Base-by-base conservation (phyloP, 2,113 vertebrate species). In the Syngnathus floridae region DNA sequence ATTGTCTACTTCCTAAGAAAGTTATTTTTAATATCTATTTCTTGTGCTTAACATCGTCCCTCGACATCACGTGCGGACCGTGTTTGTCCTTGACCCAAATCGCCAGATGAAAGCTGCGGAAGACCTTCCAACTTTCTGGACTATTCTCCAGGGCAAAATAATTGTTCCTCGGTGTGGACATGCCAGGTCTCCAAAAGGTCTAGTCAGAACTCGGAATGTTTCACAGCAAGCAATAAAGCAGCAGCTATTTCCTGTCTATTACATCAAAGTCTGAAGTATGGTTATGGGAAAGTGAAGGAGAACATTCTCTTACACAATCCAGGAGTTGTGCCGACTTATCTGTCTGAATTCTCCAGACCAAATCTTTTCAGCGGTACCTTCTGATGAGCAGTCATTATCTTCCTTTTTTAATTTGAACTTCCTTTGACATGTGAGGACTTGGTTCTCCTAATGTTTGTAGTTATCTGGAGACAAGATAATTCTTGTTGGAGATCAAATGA, bases 211-310 rank as follows among this genome's bases (percentile, higher is more conserved):
- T 40, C 64, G 75, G 81, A 84, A 86, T 81, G 74, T 86, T 86
- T 76, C 84, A 87, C 72, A 80, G 84, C 79, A 80, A 80, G 81
- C 83, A 89, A 86, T 87, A 88, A 89, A 88, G 81, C 72, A 75
- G 72, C 80, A 82, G 74, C 84, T 83, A 86, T 87, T 88, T 90
- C 88, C 87, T 86, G 81, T 80, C 74, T 58, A 74, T 84, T 73
- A 79, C 80, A 84, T 89, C 84, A 85, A 88, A 86, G 85, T 77
- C 71, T 37, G 64, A 75, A 64, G 9, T 75, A 63, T 57, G 36
- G 79, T 74, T 82, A 69, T 37, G 40, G 43, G 66, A 74, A 68
- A 63, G 67, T 51, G 71, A 75, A 62, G 76, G 67, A 78, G 64
- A 76, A 77, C 68, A 67, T 68, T 62, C 54, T 75, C 58, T 69